A percentile compares a stretch with the other conserved stretches of the same genome.
Evolutionary conservation across 2,888 invertebrate genomes (phyloP).

Genomic region (Ctenicera cuprea): DNA sequence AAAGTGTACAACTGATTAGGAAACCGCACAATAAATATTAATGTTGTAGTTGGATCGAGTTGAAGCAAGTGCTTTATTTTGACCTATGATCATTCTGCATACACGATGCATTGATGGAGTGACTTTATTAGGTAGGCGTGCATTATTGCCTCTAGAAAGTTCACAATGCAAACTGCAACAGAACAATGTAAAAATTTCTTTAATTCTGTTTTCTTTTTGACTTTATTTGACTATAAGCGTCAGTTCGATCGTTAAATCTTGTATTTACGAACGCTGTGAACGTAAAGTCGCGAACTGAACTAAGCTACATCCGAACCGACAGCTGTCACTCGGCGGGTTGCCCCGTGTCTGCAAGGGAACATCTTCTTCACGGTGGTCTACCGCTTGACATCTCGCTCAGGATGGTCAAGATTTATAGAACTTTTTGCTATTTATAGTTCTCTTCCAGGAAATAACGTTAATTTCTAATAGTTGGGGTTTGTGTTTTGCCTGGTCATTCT

Average conservation of each 20-base stretch:
- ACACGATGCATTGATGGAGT: neutral
- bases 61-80: neutral
- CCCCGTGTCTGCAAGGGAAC: constrained; percentile 64
- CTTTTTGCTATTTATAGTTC: constrained; percentile 55
- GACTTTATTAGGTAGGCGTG: constrained; percentile 12
- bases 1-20: too few relatives aligned
- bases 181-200: constrained; percentile 33
- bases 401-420: constrained; percentile 58
- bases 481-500: constrained; percentile 4
- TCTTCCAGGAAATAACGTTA: constrained; percentile 52
- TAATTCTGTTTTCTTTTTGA: constrained; percentile 32
- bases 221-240: constrained; percentile 45
- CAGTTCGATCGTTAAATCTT: constrained; percentile 46
- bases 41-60: neutral
- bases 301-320: constrained; percentile 59
- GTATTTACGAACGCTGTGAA: constrained; percentile 49
- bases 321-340: constrained; percentile 69
- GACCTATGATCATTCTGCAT: neutral
- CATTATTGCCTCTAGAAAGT: neutral
- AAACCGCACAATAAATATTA: neutral
- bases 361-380: constrained; percentile 69
- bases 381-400: constrained; percentile 56
- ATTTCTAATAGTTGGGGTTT: constrained; percentile 34
- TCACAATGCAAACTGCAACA: constrained; percentile 13
- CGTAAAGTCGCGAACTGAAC: constrained; percentile 53